A percentile compares a stretch with the other conserved stretches of the same genome.
Evolutionary conservation across 2,113 vertebrate species (phyloP).

Genomic region (Scytalopus superciliaris): DNA sequence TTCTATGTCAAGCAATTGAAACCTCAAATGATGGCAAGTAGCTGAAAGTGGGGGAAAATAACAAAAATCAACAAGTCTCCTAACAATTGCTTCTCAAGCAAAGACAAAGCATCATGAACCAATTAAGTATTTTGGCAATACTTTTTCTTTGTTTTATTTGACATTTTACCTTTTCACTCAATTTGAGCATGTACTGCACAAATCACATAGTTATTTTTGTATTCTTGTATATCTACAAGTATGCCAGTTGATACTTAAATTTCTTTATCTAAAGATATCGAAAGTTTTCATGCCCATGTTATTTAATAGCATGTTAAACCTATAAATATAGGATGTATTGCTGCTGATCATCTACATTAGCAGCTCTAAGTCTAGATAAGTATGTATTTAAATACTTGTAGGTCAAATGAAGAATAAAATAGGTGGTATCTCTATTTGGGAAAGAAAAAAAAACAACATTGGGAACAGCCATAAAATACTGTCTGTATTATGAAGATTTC

Average conservation of each 20-base stretch:
- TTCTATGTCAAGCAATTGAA: conserved; percentile 24
- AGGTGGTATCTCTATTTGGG: not conserved
- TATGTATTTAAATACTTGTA: not conserved
- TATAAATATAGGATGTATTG: not conserved
- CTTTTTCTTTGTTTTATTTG: not conserved
- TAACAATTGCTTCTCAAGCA: not conserved
- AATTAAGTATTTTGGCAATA: not conserved
- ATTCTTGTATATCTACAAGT: not conserved
- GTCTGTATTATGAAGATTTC: not conserved
- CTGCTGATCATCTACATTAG: not conserved
- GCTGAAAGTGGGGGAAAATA: not conserved
- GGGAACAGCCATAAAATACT: not conserved
- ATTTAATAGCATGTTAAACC: not conserved
- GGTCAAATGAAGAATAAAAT: not conserved
- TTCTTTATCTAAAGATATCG: not conserved
- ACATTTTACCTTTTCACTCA: not conserved
- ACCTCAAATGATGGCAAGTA: conserved; percentile 30
- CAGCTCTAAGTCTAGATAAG: not conserved
- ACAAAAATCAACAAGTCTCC: not conserved
- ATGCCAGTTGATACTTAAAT: not conserved
- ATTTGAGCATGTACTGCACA: not conserved
- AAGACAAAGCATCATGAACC: not conserved
- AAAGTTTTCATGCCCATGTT: not conserved
- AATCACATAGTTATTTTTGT: not conserved
- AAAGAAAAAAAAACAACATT: accelerated